Percentiles rank a stretch among this genome's conserved stretches.
Evolutionary conservation across 2,888 invertebrate species (phyloP).

Genomic region (Athalia circularis): DNA sequence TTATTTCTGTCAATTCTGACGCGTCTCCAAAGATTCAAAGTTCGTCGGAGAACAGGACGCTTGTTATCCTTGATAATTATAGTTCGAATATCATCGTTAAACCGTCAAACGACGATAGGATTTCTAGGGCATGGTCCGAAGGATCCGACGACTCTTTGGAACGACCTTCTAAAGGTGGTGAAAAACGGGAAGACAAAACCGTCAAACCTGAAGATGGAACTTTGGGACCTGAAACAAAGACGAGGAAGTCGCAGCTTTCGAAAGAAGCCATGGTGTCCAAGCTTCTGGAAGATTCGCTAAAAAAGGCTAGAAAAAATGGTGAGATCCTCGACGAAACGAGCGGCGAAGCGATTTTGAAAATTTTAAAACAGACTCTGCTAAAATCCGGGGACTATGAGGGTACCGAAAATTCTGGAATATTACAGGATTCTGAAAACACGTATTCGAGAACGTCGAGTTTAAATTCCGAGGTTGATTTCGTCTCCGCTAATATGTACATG

Average conservation of each 20-base stretch:
- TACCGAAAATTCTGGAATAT: slow-evolving; percentile 62
- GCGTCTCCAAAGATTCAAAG: slow-evolving; percentile 61
- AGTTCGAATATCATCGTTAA: slow-evolving; percentile 69
- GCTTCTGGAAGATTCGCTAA: slow-evolving; percentile 68
- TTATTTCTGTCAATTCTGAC: slow-evolving; percentile 69
- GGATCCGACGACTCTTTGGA: slow-evolving; percentile 18
- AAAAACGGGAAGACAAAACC: not conserved
- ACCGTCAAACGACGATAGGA: slow-evolving; percentile 46
- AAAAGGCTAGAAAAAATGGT: slow-evolving; percentile 68
- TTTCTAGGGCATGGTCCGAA: slow-evolving; percentile 1
- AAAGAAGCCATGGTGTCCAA: slow-evolving; percentile 70
- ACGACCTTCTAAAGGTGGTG: not conserved
- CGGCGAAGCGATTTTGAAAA: slow-evolving; percentile 70
- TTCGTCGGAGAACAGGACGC: slow-evolving; percentile 66
- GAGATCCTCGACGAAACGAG: slow-evolving; percentile 69
- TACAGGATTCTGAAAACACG: slow-evolving; percentile 54
- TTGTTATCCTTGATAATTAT: slow-evolving; percentile 71
- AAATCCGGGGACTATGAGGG: slow-evolving; percentile 66
- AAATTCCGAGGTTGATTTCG: slow-evolving; percentile 67
- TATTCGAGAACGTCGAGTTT: slow-evolving; percentile 63
- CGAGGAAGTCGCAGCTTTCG: slow-evolving; percentile 47
- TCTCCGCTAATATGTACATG: slow-evolving; percentile 73
- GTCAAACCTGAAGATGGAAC: not conserved
- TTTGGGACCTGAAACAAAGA: no score
- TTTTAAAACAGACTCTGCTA: slow-evolving; percentile 69